These are phyloP conservation scores for Schizaphis graminum DNA, from an alignment of 2,888 invertebrate species.

Conservation along the genomic window DNA sequence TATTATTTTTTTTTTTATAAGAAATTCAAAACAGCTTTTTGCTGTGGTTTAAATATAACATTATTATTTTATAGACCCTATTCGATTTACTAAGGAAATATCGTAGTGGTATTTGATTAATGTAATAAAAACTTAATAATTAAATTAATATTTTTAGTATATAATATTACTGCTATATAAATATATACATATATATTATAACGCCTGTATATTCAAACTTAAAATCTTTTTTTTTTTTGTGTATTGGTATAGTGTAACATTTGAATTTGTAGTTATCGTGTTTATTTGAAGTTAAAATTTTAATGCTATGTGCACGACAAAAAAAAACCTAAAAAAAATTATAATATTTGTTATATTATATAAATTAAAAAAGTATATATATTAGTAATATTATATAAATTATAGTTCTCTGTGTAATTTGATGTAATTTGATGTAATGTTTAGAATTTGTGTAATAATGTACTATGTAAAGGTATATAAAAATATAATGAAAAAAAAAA, in stretches of 20 bases:
- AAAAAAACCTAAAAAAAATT: slow-evolving; percentile 34
- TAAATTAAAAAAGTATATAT: slow-evolving; percentile 36
- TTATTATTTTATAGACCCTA: slow-evolving; percentile 57
- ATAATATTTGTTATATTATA: slow-evolving; percentile 61
- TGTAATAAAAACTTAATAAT: slow-evolving; percentile 22
- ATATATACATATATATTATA: slow-evolving; percentile 40
- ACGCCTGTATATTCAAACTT: slow-evolving; percentile 54
- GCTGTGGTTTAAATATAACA: slow-evolving; percentile 30
- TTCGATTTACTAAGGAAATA: slow-evolving; percentile 60
- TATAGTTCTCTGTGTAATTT: slow-evolving; percentile 64
- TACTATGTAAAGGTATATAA: slow-evolving; percentile 65
- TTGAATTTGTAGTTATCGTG: slow-evolving; percentile 59
- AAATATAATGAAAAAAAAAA: slow-evolving; percentile 58
- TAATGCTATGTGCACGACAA: slow-evolving; percentile 29
- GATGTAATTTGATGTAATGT: slow-evolving; percentile 65
- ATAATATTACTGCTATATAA: slow-evolving; percentile 39
- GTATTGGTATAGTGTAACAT: slow-evolving; percentile 60
- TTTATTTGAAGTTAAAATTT: slow-evolving; percentile 44
- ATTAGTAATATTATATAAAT: slow-evolving; percentile 59
- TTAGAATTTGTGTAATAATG: slow-evolving; percentile 65
- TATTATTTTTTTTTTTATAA: neutral
- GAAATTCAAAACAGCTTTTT: slow-evolving; percentile 30
- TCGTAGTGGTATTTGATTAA: slow-evolving; percentile 49
- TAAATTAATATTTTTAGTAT: slow-evolving; percentile 33
- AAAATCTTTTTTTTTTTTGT: slow-evolving; percentile 50